A percentile compares a stretch with the other conserved stretches of the same genome.
phyloP scores from a whole-genome alignment of 2,888 invertebrate genomes.

The Sphaerophoria rueppellii region DNA sequence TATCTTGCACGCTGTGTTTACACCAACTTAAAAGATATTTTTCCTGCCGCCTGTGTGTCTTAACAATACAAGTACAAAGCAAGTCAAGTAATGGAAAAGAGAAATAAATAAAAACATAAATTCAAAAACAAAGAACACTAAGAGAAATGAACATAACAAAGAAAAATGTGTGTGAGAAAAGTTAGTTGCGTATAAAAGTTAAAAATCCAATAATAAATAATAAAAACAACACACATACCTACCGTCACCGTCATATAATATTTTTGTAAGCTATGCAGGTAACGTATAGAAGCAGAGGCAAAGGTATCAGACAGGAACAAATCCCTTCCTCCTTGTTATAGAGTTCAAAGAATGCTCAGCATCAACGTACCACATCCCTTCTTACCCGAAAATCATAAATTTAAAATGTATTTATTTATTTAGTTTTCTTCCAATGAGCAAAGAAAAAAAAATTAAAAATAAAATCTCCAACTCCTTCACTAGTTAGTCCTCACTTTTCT shows the following conservation, averaged over 20 bases:
- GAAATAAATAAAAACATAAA: conserved; percentile 33
- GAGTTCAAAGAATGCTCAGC: conserved; percentile 68
- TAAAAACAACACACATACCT: conserved; percentile 64
- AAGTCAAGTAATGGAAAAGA: conserved; percentile 50
- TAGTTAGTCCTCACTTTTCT: background rate
- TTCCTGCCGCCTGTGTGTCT: conserved; percentile 66
- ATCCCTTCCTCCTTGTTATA: conserved; percentile 39
- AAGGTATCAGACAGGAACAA: conserved; percentile 14
- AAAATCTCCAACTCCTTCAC: conserved; percentile 37
- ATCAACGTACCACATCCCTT: conserved; percentile 69
- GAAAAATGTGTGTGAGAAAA: conserved; percentile 69
- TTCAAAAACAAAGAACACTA: conserved; percentile 17
- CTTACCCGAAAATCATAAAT: conserved; percentile 73
- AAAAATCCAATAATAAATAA: conserved; percentile 74
- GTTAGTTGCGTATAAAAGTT: conserved; percentile 73
- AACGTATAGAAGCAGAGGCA: background rate
- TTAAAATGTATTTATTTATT: conserved; percentile 74
- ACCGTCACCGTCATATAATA: background rate
- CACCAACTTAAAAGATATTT: conserved; percentile 74
- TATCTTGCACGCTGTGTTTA: conserved; percentile 70
- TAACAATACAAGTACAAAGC: conserved; percentile 64
- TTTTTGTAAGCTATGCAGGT: background rate
- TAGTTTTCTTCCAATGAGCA: conserved; percentile 69
- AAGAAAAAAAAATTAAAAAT: conserved; percentile 30
- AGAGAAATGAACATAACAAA: conserved; percentile 64